These are phyloP conservation scores for Zoroaster sp. DNA, from an alignment of 53 echinoderm and acorn worm genomes.

Conservation along the genomic window DNA sequence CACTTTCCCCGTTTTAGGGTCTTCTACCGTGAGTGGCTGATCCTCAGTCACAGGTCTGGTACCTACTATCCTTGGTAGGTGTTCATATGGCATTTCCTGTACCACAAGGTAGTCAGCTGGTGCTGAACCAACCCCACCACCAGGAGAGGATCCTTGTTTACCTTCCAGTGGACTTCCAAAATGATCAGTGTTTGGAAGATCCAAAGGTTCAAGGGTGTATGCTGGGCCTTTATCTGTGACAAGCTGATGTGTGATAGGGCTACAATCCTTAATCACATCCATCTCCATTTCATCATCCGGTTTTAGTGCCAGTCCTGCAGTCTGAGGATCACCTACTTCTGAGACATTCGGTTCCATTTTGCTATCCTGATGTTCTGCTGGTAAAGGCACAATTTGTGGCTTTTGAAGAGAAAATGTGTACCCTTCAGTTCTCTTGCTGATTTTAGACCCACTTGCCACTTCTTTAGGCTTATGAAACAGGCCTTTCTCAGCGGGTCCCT, in stretches of 20 bases:
- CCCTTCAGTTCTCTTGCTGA: slow-evolving; percentile 29
- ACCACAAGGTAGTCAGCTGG: slow-evolving; percentile 28
- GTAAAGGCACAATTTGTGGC: not conserved
- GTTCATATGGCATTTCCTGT: slow-evolving; percentile 32
- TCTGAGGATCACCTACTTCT: not conserved
- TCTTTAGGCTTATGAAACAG: not conserved
- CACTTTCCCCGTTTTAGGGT: slow-evolving; percentile 68
- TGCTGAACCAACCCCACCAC: slow-evolving; percentile 17
- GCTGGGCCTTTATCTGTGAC: slow-evolving; percentile 76
- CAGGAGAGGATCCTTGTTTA: slow-evolving; percentile 4
- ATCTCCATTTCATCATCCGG: not conserved
- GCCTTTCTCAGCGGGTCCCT: not conserved
- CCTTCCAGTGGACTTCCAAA: slow-evolving; percentile 38
- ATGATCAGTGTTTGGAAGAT: not conserved
- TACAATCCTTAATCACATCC: not conserved
- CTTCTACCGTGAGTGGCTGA: slow-evolving; percentile 45
- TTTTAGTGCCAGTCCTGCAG: not conserved
- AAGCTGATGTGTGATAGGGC: slow-evolving; percentile 48
- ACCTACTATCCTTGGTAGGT: slow-evolving; percentile 27
- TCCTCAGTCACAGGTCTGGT: slow-evolving; percentile 15
- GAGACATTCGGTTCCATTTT: not conserved
- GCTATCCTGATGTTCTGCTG: not conserved
- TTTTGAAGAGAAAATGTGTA: slow-evolving; percentile 6
- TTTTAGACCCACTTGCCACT: not conserved
- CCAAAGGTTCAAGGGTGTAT: slow-evolving; percentile 60